Percentiles rank a stretch among this genome's conserved stretches.
These are phyloP conservation scores for Polymixis lichenea DNA, from an alignment of 2,888 invertebrate genomes.

Conservation along the genomic window DNA sequence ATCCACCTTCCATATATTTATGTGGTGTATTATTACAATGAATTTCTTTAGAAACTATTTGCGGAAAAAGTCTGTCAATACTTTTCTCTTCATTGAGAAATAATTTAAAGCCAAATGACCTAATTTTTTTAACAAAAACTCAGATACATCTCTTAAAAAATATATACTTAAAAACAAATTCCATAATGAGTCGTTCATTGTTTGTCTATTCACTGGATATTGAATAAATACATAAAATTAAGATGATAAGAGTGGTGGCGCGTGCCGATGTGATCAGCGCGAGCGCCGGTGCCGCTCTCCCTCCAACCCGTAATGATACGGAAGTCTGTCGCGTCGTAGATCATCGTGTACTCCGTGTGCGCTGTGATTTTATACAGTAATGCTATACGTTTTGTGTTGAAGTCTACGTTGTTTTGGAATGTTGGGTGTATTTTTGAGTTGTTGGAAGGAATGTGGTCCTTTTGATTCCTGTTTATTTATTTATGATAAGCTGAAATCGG, in stretches of 20 bases:
- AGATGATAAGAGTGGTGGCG: conserved; percentile 66
- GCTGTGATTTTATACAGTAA: conserved; percentile 44
- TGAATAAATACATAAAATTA: conserved; percentile 70
- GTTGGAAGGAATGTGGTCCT: neutral
- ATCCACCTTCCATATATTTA: conserved; percentile 10
- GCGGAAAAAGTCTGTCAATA: neutral
- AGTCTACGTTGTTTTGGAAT: conserved; percentile 2
- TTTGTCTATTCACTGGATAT: conserved; percentile 51
- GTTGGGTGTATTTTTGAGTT: neutral
- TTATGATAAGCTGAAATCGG: neutral
- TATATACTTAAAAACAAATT: conserved; percentile 5
- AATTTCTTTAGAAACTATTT: conserved; percentile 3
- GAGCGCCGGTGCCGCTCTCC: conserved; percentile 63
- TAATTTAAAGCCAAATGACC: neutral
- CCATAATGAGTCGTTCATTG: conserved; percentile 37
- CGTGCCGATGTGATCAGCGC: conserved; percentile 69
- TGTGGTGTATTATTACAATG: neutral
- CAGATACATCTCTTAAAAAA: neutral
- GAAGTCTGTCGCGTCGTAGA: conserved; percentile 78
- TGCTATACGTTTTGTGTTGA: conserved; percentile 24
- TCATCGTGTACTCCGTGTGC: conserved; percentile 68
- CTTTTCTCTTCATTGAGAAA: neutral
- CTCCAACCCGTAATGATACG: conserved; percentile 82
- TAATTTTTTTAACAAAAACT: neutral
- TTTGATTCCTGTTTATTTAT: neutral